Percentiles rank a stretch among this genome's conserved stretches.
Conservation (phyloP, 2,113 vertebrate species). For the Seriola quinqueradiata region DNA sequence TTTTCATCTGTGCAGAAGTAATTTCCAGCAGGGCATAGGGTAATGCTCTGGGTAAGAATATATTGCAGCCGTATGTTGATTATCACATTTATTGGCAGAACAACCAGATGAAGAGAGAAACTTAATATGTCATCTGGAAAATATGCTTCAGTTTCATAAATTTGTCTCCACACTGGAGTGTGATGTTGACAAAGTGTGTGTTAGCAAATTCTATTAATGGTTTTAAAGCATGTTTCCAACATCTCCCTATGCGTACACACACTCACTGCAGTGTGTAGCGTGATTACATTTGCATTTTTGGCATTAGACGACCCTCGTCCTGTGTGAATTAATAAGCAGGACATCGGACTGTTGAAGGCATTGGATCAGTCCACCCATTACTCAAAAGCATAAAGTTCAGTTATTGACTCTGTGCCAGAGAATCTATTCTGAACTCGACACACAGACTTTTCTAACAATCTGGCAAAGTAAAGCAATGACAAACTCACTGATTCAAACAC, state of each 20-base stretch:
- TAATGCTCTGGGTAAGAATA: slow-evolving; percentile 56
- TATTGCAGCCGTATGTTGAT: slow-evolving; percentile 43
- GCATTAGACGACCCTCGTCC: background rate
- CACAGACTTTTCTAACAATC: slow-evolving; percentile 3
- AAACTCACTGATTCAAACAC: background rate
- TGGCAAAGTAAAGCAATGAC: background rate
- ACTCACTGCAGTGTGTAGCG: slow-evolving; percentile 18
- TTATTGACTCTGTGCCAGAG: background rate
- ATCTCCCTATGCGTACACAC: slow-evolving; percentile 27
- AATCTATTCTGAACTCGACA: background rate
- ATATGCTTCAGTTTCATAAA: slow-evolving; percentile 48
- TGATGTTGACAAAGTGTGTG: slow-evolving; percentile 59
- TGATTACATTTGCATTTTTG: slow-evolving; percentile 59
- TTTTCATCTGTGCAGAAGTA: slow-evolving; percentile 57
- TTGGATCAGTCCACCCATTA: background rate
- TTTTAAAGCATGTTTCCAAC: slow-evolving; percentile 49
- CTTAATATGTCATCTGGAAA: slow-evolving; percentile 69
- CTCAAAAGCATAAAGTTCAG: slow-evolving; percentile 2
- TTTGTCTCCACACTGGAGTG: slow-evolving; percentile 43
- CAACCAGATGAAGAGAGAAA: slow-evolving; percentile 41
- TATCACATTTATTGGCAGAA: slow-evolving; percentile 57
- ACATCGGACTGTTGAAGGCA: background rate
- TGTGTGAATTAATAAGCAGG: slow-evolving; percentile 1
- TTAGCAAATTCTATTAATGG: slow-evolving; percentile 40
- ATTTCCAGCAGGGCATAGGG: slow-evolving; percentile 58